Percentiles rank a stretch among this genome's conserved stretches.
These are phyloP conservation scores for Silurus aristotelis DNA, from an alignment of 2,797 vertebrate species.

Conservation along the genomic window DNA sequence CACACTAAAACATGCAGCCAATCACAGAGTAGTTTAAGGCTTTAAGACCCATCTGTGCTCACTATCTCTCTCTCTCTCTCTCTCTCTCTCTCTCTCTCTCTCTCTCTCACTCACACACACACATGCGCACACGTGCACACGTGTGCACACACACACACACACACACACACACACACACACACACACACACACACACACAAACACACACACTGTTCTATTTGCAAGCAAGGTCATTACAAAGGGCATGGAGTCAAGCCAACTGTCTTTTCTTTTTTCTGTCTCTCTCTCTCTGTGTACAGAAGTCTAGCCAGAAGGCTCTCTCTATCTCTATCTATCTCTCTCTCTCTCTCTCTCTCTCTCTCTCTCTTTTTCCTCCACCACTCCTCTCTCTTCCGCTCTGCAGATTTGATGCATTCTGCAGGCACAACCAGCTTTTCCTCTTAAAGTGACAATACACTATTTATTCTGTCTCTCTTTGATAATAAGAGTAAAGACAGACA, in stretches of 20 bases:
- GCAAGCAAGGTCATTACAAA: constrained; percentile 81
- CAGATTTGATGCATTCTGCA: constrained; percentile 52
- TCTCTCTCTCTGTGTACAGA: constrained; percentile 66
- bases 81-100: no score
- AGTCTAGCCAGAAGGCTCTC: constrained; percentile 72
- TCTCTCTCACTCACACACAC: no score
- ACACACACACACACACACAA: background rate
- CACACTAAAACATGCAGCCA: background rate
- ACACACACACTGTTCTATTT: constrained; percentile 70
- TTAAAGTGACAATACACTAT: background rate
- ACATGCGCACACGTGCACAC: no score
- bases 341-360: background rate
- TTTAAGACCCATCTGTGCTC: background rate
- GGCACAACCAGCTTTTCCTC: constrained; percentile 53
- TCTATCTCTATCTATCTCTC: background rate
- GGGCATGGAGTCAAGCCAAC: constrained; percentile 79
- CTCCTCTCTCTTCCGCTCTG: background rate
- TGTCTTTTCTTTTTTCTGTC: constrained; percentile 52
- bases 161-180: background rate
- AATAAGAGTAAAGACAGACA: background rate
- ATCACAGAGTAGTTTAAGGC: background rate
- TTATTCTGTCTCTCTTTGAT: background rate
- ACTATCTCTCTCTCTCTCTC: background rate
- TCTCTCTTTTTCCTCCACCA: background rate
- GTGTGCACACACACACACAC: background rate